Conservation (phyloP, 2,113 vertebrate genomes). For the Marmota monax region DNA sequence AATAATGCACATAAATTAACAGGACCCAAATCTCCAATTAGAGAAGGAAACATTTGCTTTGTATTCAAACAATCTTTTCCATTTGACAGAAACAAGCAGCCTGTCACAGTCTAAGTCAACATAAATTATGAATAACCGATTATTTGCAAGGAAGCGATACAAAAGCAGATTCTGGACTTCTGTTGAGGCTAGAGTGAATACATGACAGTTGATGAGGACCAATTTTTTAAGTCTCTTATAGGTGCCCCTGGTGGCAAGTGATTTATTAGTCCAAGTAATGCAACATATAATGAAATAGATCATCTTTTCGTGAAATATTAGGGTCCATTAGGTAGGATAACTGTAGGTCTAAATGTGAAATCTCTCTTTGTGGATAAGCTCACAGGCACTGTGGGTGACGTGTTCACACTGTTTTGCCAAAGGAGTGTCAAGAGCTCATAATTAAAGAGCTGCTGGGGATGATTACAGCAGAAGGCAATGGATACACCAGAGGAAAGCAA, state of each 20-base stretch:
- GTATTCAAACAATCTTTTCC: background rate
- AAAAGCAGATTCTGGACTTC: conserved; percentile 64
- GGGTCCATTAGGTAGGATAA: conserved; percentile 74
- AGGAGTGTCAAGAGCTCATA: background rate
- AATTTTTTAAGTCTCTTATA: conserved; percentile 81
- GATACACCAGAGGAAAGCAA: too few species aligned
- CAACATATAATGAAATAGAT: conserved; percentile 82
- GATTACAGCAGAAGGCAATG: background rate
- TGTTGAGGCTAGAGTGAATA: conserved; percentile 72
- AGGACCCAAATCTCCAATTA: conserved; percentile 70
- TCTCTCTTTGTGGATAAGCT: conserved; percentile 63
- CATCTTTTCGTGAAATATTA: conserved; percentile 81
- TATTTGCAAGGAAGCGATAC: conserved; percentile 76
- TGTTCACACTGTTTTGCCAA: background rate
- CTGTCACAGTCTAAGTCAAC: conserved; percentile 75
- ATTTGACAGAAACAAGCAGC: conserved; percentile 61
- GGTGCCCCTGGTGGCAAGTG: conserved; percentile 60
- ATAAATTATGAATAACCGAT: conserved; percentile 79
- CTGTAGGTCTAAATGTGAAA: conserved; percentile 72
- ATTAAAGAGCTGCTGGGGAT: background rate
- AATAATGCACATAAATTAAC: conserved; percentile 72
- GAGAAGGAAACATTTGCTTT: conserved; percentile 66
- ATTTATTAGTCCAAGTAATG: conserved; percentile 81
- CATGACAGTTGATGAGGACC: conserved; percentile 74
- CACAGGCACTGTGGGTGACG: background rate